A percentile compares a stretch with the other conserved stretches of the same genome.
Conservation (phyloP, 2,888 invertebrate species). For the Eupelmus urozonus region DNA sequence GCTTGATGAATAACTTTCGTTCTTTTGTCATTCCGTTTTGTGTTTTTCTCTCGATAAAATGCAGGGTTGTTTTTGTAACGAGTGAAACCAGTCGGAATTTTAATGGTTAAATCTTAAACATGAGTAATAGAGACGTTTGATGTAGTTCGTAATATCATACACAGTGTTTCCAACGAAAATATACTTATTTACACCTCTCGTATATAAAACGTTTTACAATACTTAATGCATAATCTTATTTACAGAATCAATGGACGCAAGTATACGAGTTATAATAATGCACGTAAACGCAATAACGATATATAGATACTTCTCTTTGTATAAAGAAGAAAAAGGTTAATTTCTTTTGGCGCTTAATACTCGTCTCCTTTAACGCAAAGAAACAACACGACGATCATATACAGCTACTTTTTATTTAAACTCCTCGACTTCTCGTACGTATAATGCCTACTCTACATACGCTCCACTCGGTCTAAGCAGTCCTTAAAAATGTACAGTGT, state of each 20-base stretch:
- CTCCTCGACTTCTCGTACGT: not conserved
- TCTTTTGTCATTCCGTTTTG: not conserved
- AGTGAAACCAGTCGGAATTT: no score
- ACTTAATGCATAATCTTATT: not conserved
- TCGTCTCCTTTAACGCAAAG: not conserved
- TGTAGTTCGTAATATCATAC: not conserved
- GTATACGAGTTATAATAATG: no score
- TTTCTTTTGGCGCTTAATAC: not conserved
- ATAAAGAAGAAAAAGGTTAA: no score
- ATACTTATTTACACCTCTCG: no score
- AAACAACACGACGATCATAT: no score
- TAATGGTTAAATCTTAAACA: not conserved
- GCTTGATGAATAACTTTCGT: no score
- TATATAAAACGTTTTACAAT: not conserved
- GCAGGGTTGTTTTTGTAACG: no score
- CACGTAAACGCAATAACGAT: no score
- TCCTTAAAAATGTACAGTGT: conserved; percentile 19
- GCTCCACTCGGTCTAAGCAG: conserved; percentile 16
- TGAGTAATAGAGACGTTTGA: not conserved
- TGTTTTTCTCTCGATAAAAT: not conserved
- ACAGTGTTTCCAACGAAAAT: no score
- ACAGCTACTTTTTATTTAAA: not conserved
- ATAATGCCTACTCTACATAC: not conserved
- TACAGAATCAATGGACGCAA: no score
- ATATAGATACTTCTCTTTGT: no score